Evolutionary conservation across 2,113 vertebrate genomes (phyloP).

Genomic region (Mobula hypostoma): DNA sequence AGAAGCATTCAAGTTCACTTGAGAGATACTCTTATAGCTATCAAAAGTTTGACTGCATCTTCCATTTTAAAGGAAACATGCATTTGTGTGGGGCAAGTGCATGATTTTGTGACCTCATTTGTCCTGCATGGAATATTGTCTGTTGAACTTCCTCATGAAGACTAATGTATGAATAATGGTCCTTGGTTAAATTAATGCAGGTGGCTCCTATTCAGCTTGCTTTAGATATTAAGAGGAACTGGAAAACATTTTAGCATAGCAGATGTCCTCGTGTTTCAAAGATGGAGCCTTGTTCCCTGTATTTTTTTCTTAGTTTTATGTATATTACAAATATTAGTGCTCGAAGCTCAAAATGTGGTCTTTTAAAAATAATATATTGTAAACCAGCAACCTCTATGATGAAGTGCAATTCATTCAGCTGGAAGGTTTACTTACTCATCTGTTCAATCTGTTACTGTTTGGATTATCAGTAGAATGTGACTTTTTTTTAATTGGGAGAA

Average conservation of each 20-base stretch:
- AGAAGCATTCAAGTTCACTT: neutral
- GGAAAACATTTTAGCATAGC: neutral
- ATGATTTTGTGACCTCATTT: neutral
- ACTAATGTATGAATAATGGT: neutral
- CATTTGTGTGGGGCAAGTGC: neutral
- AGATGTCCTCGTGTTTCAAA: neutral
- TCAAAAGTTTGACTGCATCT: neutral
- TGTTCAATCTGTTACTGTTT: neutral
- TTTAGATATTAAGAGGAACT: neutral
- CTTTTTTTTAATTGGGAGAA: no score
- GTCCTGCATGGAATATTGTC: neutral
- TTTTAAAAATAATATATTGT: neutral
- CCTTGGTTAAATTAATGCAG: neutral
- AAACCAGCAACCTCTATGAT: neutral
- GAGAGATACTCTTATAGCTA: neutral
- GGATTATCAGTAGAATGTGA: neutral
- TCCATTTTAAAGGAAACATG: neutral
- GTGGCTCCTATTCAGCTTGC: neutral
- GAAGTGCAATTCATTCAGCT: neutral
- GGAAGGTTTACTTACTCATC: neutral
- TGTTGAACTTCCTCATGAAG: neutral
- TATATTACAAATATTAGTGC: neutral
- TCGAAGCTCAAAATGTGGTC: neutral
- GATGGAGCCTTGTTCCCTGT: neutral
- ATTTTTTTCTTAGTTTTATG: neutral